Conservation (phyloP, 2,113 vertebrate genomes). For the Riparia riparia region DNA sequence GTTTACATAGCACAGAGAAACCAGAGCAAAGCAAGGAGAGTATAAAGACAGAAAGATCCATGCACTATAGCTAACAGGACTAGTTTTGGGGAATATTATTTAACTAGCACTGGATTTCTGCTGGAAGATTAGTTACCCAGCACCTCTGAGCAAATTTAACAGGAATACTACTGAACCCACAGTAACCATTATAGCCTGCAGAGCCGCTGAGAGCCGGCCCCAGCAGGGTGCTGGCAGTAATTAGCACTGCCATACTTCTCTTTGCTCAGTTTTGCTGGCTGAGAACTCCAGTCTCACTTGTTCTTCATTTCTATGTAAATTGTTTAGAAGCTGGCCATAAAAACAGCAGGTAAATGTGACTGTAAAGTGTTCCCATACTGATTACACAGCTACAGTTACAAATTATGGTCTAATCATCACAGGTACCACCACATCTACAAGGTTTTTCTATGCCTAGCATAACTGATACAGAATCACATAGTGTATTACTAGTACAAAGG, state of each 20-base stretch:
- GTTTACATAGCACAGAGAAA: neutral
- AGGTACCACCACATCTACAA: neutral
- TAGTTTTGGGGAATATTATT: neutral
- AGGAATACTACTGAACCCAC: neutral
- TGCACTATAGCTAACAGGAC: neutral
- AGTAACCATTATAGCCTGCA: neutral
- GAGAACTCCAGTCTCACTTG: neutral
- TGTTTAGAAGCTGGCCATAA: neutral
- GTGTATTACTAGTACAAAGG: neutral
- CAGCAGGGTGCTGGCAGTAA: conserved; percentile 21
- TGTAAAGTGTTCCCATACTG: neutral
- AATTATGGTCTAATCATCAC: neutral
- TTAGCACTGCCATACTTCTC: conserved; percentile 28
- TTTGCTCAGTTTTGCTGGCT: neutral
- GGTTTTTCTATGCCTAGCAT: neutral
- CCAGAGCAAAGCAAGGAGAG: neutral
- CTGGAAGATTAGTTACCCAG: neutral
- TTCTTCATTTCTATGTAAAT: neutral
- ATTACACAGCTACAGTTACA: neutral
- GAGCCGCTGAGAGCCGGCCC: conserved; percentile 12
- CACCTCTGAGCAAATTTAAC: neutral
- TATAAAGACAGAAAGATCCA: neutral
- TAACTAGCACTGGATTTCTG: neutral
- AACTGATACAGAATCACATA: neutral
- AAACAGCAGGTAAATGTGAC: conserved; percentile 10